Conservation (phyloP, 1,140 invertebrate species). For the Orchesella cincta region DNA sequence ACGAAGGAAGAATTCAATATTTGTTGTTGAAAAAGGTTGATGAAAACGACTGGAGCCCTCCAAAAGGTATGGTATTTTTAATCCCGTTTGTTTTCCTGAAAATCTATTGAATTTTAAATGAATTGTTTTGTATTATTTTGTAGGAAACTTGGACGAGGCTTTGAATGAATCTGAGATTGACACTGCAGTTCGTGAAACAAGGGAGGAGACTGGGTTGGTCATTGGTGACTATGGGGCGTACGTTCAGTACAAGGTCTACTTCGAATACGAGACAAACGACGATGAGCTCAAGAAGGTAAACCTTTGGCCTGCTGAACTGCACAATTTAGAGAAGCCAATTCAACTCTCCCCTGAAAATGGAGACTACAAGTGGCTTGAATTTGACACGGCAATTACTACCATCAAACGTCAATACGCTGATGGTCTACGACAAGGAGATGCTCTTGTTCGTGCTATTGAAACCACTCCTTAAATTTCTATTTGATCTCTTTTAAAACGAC, state of each 20-base stretch:
- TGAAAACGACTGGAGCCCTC: conserved; percentile 16
- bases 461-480: too few species aligned
- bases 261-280: conserved; percentile 17
- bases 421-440: neutral
- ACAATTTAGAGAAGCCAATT: conserved; percentile 8
- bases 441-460: neutral
- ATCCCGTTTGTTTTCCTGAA: neutral
- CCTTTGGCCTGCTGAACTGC: neutral
- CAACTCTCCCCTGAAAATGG: neutral
- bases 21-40: conserved; percentile 6
- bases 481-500: too few species aligned
- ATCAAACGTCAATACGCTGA: conserved; percentile 8
- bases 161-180: conserved; percentile 12
- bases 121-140: neutral
- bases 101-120: neutral
- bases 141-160: conserved; percentile 1
- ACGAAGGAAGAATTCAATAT: neutral
- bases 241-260: conserved; percentile 17
- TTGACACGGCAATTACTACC: neutral
- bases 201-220: neutral
- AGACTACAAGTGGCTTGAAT: neutral
- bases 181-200: neutral
- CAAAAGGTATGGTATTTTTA: neutral
- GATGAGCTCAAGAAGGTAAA: neutral
- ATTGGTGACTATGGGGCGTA: neutral